A percentile compares a stretch with the other conserved stretches of the same genome.
Evolutionary conservation across 1,140 invertebrate species (phyloP).

Genomic region (Listronotus bonariensis): DNA sequence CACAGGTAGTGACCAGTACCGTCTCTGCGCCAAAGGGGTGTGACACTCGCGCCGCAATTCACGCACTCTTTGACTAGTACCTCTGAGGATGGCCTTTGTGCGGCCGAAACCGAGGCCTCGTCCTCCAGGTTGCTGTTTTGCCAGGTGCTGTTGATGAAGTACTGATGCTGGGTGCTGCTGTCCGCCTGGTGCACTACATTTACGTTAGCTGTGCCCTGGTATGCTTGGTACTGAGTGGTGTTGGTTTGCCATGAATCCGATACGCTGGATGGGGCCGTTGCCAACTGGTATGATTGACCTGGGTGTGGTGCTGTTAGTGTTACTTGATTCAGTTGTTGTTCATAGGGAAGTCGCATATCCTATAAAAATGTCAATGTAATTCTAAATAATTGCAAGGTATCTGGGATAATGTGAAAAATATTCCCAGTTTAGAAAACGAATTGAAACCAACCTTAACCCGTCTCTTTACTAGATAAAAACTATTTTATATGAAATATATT

Average conservation of each 20-base stretch:
- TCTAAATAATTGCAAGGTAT: too few species aligned
- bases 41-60: conserved; percentile 97
- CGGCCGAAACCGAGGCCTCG: conserved; percentile 18
- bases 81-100: conserved; percentile 49
- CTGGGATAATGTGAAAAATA: too few species aligned
- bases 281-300: conserved; percentile 25
- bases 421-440: too few species aligned
- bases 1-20: conserved; percentile 97
- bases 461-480: too few species aligned
- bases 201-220: conserved; percentile 30
- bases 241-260: conserved; percentile 19
- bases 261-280: conserved; percentile 4
- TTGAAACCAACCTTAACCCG: too few species aligned
- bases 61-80: conserved; percentile 87
- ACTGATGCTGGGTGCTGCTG: conserved; percentile 32
- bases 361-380: background rate
- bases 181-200: conserved; percentile 38
- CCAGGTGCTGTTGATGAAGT: conserved; percentile 36
- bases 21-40: conserved; percentile 95
- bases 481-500: too few species aligned
- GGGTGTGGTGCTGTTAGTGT: conserved; percentile 18
- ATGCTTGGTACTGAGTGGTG: conserved; percentile 31
- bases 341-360: conserved; percentile 16
- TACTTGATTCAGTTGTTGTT: conserved; percentile 31
- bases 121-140: conserved; percentile 18